Evolutionary conservation across 2,113 vertebrate species (phyloP).

Genomic region (Malaclemys terrapin): DNA sequence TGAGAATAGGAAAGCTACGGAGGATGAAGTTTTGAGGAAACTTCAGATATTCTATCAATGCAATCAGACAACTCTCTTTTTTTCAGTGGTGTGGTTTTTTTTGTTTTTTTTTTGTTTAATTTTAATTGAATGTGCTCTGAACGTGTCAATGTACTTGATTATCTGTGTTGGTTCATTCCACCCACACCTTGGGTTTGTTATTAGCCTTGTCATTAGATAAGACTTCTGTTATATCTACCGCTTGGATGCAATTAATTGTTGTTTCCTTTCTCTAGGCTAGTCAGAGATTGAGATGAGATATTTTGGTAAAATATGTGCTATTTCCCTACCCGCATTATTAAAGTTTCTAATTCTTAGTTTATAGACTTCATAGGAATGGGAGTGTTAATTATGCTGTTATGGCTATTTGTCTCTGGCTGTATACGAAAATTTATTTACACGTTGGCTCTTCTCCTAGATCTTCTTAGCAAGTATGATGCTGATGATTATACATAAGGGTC

Average conservation of each 20-base stretch:
- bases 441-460: not conserved
- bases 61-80: not conserved
- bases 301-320: not conserved
- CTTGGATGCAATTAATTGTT: constrained; percentile 16
- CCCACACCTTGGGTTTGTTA: not conserved
- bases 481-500: not conserved
- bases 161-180: constrained; percentile 14
- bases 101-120: not conserved
- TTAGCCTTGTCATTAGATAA: constrained; percentile 33
- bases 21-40: not conserved
- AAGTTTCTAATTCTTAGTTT: not conserved
- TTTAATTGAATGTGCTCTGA: constrained; percentile 34
- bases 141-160: constrained; percentile 2
- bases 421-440: not conserved
- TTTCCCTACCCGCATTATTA: not conserved
- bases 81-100: not conserved
- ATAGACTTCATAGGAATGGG: not conserved
- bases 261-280: not conserved
- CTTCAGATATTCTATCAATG: not conserved
- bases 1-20: not conserved
- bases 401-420: not conserved
- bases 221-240: not conserved
- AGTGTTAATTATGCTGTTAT: not conserved
- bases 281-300: not conserved
- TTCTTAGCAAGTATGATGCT: not conserved